Conservation (phyloP, 30 jellyfish, hydroid and myxozoan species). For the Sanderia malayensis region DNA sequence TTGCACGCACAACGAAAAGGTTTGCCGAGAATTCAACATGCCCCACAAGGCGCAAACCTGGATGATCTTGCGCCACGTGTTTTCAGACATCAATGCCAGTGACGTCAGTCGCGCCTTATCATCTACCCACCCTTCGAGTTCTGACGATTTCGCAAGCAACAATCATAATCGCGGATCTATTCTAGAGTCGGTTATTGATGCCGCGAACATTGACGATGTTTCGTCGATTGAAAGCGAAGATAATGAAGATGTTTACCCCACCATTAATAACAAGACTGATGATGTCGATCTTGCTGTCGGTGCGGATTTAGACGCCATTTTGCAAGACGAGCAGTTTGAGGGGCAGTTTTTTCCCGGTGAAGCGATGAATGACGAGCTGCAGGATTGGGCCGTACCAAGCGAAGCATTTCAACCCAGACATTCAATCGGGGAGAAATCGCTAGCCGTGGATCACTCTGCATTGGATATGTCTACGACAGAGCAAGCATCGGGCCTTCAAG, state of each 20-base stretch:
- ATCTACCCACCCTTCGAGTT: slow-evolving; percentile 25
- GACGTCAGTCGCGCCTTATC: not conserved
- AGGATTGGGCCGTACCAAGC: slow-evolving; percentile 74
- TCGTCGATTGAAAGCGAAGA: slow-evolving; percentile 34
- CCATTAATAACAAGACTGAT: slow-evolving; percentile 31
- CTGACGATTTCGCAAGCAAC: slow-evolving; percentile 32
- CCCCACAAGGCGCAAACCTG: slow-evolving; percentile 84
- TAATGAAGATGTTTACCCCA: slow-evolving; percentile 44
- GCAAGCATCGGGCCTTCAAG: not conserved
- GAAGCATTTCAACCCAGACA: slow-evolving; percentile 82
- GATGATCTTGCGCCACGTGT: slow-evolving; percentile 54
- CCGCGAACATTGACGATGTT: slow-evolving; percentile 17
- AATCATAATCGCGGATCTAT: slow-evolving; percentile 29
- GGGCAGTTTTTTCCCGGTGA: slow-evolving; percentile 68
- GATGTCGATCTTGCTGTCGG: slow-evolving; percentile 65
- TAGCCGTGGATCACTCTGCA: slow-evolving; percentile 44
- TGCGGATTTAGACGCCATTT: slow-evolving; percentile 85
- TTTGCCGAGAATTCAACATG: slow-evolving; percentile 54
- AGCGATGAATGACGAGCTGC: slow-evolving; percentile 49
- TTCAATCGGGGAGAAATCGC: slow-evolving; percentile 64
- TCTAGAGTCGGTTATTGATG: slow-evolving; percentile 27
- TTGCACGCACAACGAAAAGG: slow-evolving; percentile 57
- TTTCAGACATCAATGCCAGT: slow-evolving; percentile 34
- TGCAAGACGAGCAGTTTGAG: slow-evolving; percentile 86
- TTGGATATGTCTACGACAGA: slow-evolving; percentile 33